These are phyloP conservation scores for Nanger granti DNA, from an alignment of 2,113 vertebrate species.

Conservation along the genomic window DNA sequence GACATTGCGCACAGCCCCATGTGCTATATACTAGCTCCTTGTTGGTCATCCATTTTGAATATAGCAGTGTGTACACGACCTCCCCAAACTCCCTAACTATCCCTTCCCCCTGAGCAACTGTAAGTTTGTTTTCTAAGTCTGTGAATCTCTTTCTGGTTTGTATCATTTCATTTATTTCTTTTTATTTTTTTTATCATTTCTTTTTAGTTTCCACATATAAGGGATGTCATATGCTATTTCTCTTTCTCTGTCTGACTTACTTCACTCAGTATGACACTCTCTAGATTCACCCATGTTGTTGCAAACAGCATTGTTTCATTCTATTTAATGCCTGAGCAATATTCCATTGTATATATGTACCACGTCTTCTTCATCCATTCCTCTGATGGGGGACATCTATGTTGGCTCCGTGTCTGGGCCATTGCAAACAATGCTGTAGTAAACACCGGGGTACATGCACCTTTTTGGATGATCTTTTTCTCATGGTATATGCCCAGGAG, in stretches of 20 bases:
- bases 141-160: background rate
- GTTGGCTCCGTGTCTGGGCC: background rate
- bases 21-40: background rate
- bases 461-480: background rate
- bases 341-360: background rate
- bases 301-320: background rate
- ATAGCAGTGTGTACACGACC: background rate
- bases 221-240: background rate
- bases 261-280: background rate
- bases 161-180: background rate
- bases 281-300: background rate
- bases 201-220: background rate
- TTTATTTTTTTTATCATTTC: too few relatives aligned
- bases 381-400: background rate
- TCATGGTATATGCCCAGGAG: background rate
- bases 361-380: background rate
- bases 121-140: background rate
- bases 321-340: too few relatives aligned
- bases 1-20: background rate
- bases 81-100: background rate
- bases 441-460: background rate
- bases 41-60: background rate
- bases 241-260: background rate
- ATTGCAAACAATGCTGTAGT: background rate
- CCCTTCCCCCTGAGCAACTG: background rate